Conservation (phyloP, 2,113 vertebrate species). For the Rhizomys pruinosus region DNA sequence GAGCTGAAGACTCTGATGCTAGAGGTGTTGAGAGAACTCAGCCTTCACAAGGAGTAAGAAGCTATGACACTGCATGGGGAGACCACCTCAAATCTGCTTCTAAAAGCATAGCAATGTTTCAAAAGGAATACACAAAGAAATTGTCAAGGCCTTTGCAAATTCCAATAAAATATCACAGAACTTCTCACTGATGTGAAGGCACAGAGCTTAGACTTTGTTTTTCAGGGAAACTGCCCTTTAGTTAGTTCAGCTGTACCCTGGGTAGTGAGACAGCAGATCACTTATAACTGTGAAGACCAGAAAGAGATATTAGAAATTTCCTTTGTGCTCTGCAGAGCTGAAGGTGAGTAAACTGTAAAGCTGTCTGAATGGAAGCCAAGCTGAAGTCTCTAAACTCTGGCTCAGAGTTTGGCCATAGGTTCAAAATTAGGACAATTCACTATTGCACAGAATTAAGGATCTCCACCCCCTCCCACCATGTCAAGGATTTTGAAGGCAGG, state of each 20-base stretch:
- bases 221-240: background rate
- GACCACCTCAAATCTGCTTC: background rate
- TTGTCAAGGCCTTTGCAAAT: background rate
- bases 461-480: background rate
- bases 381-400: background rate
- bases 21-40: background rate
- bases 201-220: background rate
- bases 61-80: no score
- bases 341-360: background rate
- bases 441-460: background rate
- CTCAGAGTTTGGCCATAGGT: background rate
- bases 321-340: background rate
- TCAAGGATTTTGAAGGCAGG: slow-evolving; percentile 11
- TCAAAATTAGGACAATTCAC: background rate
- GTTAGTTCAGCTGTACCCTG: background rate
- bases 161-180: background rate
- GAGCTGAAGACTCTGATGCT: background rate
- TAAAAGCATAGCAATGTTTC: background rate
- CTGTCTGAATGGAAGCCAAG: background rate
- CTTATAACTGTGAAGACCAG: background rate
- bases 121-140: background rate
- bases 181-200: background rate
- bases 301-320: background rate
- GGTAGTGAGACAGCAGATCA: background rate
- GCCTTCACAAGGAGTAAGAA: background rate